phyloP scores from a whole-genome alignment of 2,797 vertebrate genomes.

The Falco naumanni region DNA sequence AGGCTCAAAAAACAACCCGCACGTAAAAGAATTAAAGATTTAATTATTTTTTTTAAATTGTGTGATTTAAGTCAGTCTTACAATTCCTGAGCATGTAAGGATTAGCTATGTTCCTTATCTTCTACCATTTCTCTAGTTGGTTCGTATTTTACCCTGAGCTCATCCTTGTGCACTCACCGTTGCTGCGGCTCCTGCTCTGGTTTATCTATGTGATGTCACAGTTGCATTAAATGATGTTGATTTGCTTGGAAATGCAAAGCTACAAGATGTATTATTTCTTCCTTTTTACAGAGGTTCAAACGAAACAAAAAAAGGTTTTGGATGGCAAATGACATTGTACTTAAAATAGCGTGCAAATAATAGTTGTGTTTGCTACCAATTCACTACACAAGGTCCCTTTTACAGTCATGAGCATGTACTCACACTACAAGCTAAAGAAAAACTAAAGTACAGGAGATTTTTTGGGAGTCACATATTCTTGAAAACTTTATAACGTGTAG shows the following conservation, averaged over 20 bases:
- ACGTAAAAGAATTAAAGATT: not conserved
- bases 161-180: not conserved
- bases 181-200: not conserved
- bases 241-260: not conserved
- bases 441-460: not conserved
- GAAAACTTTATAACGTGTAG: not conserved
- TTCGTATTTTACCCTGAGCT: not conserved
- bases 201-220: not conserved
- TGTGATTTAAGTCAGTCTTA: not conserved
- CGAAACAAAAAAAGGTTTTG: not conserved
- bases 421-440: not conserved
- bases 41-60: rapidly evolving
- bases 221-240: not conserved
- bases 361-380: not conserved
- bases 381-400: not conserved
- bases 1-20: not conserved
- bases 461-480: not conserved
- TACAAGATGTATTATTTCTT: too few relatives aligned
- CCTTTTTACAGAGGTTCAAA: not conserved
- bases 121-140: not conserved
- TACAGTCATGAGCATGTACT: not conserved
- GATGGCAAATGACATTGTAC: not conserved
- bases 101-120: not conserved
- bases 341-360: not conserved
- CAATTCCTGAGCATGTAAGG: not conserved